Conservation (phyloP, 2,888 invertebrate genomes). For the Amaurobius ferox region DNA sequence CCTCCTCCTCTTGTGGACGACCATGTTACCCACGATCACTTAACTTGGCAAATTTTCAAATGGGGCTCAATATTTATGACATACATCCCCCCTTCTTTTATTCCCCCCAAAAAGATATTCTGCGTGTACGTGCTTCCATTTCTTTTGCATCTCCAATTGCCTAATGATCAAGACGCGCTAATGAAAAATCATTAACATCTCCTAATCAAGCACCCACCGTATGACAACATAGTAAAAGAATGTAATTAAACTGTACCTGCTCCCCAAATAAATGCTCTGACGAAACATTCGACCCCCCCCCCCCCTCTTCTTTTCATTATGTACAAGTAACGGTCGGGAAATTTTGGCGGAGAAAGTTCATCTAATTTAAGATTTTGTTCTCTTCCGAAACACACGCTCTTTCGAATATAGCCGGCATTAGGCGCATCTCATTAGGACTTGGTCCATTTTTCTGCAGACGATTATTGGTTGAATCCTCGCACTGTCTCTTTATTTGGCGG, state of each 20-base stretch:
- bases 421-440: constrained; percentile 7
- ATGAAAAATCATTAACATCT: constrained; percentile 16
- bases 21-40: too few relatives aligned
- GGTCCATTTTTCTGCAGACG: background rate
- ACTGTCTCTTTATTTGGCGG: too few relatives aligned
- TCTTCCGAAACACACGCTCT: constrained; percentile 1
- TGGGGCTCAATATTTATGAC: too few relatives aligned
- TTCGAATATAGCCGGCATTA: background rate
- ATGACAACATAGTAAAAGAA: constrained; percentile 16
- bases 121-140: background rate
- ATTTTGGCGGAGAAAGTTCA: constrained; percentile 15
- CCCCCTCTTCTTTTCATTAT: background rate
- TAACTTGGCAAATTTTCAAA: too few relatives aligned
- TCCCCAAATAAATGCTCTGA: constrained; percentile 1
- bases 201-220: constrained; percentile 12
- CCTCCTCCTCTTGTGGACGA: too few relatives aligned
- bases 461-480: background rate
- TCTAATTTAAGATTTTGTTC: constrained; percentile 16
- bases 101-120: background rate
- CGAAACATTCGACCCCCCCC: background rate
- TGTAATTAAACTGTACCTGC: constrained; percentile 18
- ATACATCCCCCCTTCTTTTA: too few relatives aligned
- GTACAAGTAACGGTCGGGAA: background rate
- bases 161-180: constrained; percentile 8
- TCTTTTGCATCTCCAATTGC: background rate